Evolutionary conservation across 2,888 invertebrate species (phyloP).

Genomic region (Prostheceraeus crozeri): DNA sequence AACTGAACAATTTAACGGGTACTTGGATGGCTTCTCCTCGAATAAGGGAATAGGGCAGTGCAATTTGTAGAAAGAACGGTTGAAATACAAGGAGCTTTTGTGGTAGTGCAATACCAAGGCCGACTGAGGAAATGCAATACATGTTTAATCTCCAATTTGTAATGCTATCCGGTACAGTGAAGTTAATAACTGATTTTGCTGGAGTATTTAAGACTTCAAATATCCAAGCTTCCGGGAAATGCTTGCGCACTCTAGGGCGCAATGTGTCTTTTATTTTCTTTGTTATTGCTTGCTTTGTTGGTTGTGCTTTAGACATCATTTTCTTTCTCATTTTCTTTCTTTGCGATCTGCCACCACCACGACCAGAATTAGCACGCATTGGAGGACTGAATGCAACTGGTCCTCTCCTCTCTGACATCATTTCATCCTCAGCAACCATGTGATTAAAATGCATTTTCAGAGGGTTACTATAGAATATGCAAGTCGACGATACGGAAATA

Average conservation of each 20-base stretch:
- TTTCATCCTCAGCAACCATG: too few relatives aligned
- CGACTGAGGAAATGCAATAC: neutral
- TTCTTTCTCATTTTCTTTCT: too few relatives aligned
- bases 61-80: constrained; percentile 13
- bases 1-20: constrained; percentile 14
- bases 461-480: too few relatives aligned
- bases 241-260: constrained; percentile 6
- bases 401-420: too few relatives aligned
- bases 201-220: constrained; percentile 17
- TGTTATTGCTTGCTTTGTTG: too few relatives aligned
- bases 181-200: neutral
- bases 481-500: too few relatives aligned
- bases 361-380: too few relatives aligned
- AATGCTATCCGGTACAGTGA: constrained; percentile 2
- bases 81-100: neutral
- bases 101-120: neutral
- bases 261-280: too few relatives aligned
- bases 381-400: too few relatives aligned
- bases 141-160: constrained; percentile 14
- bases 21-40: neutral
- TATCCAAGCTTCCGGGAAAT: constrained; percentile 30
- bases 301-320: too few relatives aligned
- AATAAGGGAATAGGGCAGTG: constrained; percentile 12
- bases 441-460: too few relatives aligned
- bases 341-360: too few relatives aligned